Percentiles rank a stretch among this genome's conserved stretches.
Evolutionary conservation across 35 echinoderm and acorn worm genomes (phyloP).

Genomic region (Patiria miniata): DNA sequence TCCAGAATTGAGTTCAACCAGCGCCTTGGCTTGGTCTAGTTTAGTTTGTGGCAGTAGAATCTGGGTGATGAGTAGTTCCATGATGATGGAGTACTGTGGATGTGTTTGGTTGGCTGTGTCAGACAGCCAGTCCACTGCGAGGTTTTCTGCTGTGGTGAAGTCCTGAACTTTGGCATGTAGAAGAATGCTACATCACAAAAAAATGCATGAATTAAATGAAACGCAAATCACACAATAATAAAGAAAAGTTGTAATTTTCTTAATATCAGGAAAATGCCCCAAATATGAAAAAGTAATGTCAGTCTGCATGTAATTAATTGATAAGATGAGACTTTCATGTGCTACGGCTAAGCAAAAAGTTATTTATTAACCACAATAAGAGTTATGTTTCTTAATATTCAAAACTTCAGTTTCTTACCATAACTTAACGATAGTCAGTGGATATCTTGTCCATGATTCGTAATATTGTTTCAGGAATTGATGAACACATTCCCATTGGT

Average conservation of each 20-base stretch:
- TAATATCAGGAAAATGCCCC: background rate
- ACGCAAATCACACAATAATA: background rate
- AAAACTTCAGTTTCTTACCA: slow-evolving; percentile 39
- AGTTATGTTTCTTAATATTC: no score
- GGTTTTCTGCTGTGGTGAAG: slow-evolving; percentile 37
- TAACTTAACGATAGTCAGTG: slow-evolving; percentile 48
- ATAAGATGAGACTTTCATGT: no score
- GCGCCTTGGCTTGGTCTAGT: slow-evolving; percentile 14
- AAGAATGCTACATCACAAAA: slow-evolving; percentile 45
- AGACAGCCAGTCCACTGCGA: slow-evolving; percentile 45
- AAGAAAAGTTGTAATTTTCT: background rate
- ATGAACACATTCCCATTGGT: slow-evolving; percentile 43
- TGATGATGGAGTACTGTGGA: slow-evolving; percentile 55
- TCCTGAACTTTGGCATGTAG: slow-evolving; percentile 46
- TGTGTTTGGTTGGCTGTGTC: slow-evolving; percentile 29
- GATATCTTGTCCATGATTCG: slow-evolving; percentile 34
- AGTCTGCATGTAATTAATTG: background rate
- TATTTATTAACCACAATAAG: no score
- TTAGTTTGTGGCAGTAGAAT: slow-evolving; percentile 43
- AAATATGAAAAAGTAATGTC: background rate
- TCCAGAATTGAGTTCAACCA: slow-evolving; percentile 14
- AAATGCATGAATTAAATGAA: background rate
- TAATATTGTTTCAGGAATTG: slow-evolving; percentile 59
- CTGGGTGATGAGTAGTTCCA: slow-evolving; percentile 42
- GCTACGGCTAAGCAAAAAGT: no score